Evolutionary conservation across 2,797 vertebrate species (phyloP).

Genomic region (Heliangelus exortis): DNA sequence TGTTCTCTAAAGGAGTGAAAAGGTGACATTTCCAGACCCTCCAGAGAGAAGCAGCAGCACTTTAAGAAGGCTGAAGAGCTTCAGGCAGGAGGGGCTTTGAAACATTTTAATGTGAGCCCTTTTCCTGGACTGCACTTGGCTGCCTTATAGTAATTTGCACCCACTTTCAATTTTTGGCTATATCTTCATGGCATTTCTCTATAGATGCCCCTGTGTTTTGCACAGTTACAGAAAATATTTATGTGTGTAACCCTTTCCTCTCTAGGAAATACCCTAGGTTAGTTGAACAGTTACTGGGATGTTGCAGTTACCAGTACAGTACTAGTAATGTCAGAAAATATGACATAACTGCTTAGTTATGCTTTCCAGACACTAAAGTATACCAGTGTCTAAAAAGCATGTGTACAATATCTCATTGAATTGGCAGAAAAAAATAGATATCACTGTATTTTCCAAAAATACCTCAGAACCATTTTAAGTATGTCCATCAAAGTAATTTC

Average conservation of each 20-base stretch:
- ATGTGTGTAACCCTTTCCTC: neutral
- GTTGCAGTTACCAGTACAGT: neutral
- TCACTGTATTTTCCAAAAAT: neutral
- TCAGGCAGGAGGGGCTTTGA: neutral
- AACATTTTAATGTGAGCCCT: neutral
- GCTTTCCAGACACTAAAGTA: neutral
- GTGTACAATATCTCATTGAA: neutral
- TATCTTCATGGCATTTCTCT: neutral
- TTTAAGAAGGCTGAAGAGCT: neutral
- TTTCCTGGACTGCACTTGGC: neutral
- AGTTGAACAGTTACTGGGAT: neutral
- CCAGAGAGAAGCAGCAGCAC: neutral
- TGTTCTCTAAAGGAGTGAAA: neutral
- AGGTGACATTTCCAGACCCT: neutral
- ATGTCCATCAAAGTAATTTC: neutral
- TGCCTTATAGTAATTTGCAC: neutral
- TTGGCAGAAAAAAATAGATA: fast-evolving
- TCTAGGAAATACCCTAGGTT: neutral
- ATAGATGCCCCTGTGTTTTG: neutral
- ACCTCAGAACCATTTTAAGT: neutral
- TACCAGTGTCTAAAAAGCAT: neutral
- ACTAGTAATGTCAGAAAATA: neutral
- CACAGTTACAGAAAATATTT: neutral
- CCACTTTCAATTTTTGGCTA: neutral
- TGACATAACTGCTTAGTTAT: neutral